Evolutionary conservation across 2,888 invertebrate species (phyloP), one percentile per base, ranked within the genome.

Genomic region (Pimpla rufipes): DNA sequence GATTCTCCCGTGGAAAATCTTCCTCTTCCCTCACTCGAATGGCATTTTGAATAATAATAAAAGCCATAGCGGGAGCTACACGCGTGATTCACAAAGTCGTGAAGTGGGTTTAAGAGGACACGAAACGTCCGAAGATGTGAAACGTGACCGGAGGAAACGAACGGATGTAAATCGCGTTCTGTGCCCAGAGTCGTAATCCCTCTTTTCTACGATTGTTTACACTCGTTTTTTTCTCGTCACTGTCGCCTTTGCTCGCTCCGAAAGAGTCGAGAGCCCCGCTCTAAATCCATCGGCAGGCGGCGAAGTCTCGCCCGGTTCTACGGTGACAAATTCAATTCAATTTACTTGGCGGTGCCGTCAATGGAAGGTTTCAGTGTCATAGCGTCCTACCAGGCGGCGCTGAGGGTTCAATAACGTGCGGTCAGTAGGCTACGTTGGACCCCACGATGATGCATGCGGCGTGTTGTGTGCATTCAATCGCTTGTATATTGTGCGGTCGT

Each of bases 41-140:
- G 68, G 68, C 67, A 74, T 57, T 67, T 74, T 62, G 68, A 68
- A 74, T 67, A 67, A 79, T 80, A 62, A 74, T 45, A 62, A 80
- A 40, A 29, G 18, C 23, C 13, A 68, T 50, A 37, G 57, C 1
- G 35, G 29, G 40, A 6, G 57, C 29, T 52, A 8, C 40, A n/a
- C 57, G 37, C 66, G 73, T 73, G 79, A 79, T 79, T 79, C 73
- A 73, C 57, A 73, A 67, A 74, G 79, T 67, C 67, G 66, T 40
- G 73, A 50, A 67, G 67, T 40, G 64, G 23, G 0, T 62, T 70
- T n/a, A 35, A 35, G 67, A 71, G 59, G 40, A 64, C 16, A 68
- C 52, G 23, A 64, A 71, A 40, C 18, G 55, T 55, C 40, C 52
- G 71, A 64, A 73, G 79, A 47, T 35, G 71, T n/a, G n/a, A 70